Evolutionary conservation across 2,113 vertebrate species (phyloP), one percentile per base, ranked within the genome.

Genomic region (Nibea albiflora): DNA sequence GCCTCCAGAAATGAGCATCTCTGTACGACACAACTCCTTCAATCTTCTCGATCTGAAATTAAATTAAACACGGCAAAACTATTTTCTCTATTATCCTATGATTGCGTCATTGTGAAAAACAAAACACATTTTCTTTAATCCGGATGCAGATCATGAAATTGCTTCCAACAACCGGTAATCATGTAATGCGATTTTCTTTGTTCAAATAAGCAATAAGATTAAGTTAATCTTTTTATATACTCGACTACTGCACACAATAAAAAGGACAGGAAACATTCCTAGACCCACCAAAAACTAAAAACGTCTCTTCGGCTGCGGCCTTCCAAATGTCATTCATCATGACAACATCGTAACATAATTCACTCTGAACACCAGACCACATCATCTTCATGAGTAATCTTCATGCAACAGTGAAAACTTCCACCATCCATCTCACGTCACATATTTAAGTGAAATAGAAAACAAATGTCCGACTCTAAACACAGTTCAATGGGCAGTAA

Each of bases 1-100:
- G 98, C 80, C 97, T 97, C 98, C 98, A 99, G 91, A 99, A 97
- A 89, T 99, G 98, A 84, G 98, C 92, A 89, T 99, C 98, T 93
- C 98, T 96, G 91, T 97, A 99, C 16, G 98, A 99, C 90, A 99
- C 92, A 68, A 99, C 95, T 58, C 98, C 98, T 88, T 99, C 98
- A 49, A 98, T 96, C 95, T 98, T 99, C 73, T 98, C 97, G 78
- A 99, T 96, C 98, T 99, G 95, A 84, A 88, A 72, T 0, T 12
- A 24, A 14, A 26, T 35, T 9, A 22, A 46, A 22, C 39, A 11
- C 47, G 57, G 11, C 3, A 17, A 22, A 76, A 46, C 22, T 1
- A 2, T 17, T 24, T 10, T 5, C 20, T 31, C 28, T 31, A 4
- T 31, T 31, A 31, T 31, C 28, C 28, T 31, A 4, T 4, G 4